A percentile compares a stretch with the other conserved stretches of the same genome.
Conservation (phyloP, 1,140 invertebrate species). For the Oryzaephilus surinamensis region DNA sequence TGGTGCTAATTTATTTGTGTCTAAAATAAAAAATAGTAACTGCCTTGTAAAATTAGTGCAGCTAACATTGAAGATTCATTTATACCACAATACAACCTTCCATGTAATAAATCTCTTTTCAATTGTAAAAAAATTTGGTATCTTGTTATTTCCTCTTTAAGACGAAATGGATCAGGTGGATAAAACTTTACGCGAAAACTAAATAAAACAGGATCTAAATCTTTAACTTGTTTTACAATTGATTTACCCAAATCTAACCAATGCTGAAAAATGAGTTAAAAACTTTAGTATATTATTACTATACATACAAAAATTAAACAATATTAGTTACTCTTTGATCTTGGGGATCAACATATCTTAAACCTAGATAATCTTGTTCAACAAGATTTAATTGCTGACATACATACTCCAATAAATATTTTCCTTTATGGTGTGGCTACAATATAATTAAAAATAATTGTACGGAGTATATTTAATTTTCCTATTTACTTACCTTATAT, state of each 20-base stretch:
- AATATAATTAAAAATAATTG: slow-evolving; percentile 31
- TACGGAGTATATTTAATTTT: slow-evolving; percentile 5
- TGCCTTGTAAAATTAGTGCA: slow-evolving; percentile 88
- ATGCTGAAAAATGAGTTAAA: slow-evolving; percentile 65
- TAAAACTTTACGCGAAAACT: slow-evolving; percentile 93
- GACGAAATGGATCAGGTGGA: slow-evolving; percentile 73
- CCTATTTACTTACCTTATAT: slow-evolving; percentile 69
- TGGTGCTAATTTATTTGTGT: too few relatives aligned
- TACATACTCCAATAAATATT: slow-evolving; percentile 85
- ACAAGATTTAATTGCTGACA: slow-evolving; percentile 87
- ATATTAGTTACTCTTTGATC: slow-evolving; percentile 73
- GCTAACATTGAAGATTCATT: slow-evolving; percentile 82
- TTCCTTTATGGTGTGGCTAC: slow-evolving; percentile 87
- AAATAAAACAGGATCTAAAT: slow-evolving; percentile 76
- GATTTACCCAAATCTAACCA: slow-evolving; percentile 92
- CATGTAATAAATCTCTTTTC: slow-evolving; percentile 88
- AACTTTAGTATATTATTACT: slow-evolving; percentile 1
- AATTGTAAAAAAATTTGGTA: slow-evolving; percentile 92
- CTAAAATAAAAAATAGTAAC: slow-evolving; percentile 47
- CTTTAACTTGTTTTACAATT: slow-evolving; percentile 91
- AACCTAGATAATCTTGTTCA: slow-evolving; percentile 95
- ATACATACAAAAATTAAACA: background rate
- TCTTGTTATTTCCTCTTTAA: slow-evolving; percentile 79
- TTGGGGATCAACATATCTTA: slow-evolving; percentile 84
- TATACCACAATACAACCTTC: slow-evolving; percentile 81